Base-by-base conservation (phyloP, 2,113 vertebrate species). In the Vireo altiloquus region DNA sequence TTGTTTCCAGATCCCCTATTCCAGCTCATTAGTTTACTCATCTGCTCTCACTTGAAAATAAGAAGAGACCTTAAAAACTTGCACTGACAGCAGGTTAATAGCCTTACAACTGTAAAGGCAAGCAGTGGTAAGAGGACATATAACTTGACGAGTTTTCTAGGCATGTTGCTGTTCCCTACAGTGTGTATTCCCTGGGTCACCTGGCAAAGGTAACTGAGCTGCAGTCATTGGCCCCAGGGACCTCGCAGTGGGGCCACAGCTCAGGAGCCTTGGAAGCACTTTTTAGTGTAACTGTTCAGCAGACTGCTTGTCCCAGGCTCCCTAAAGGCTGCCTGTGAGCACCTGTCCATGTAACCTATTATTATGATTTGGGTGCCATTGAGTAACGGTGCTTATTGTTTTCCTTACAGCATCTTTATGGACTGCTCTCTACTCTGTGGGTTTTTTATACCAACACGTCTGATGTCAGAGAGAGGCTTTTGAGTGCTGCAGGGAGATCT, bases 21-120 rank as follows among this genome's bases (percentile, higher is more conserved):
- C 61, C 66, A 91, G 37, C 13, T 90, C 25, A 64, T 78, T 11
- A 54, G 24, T 71, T 94, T 77, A 64, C 33, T 69, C 66, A 72
- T 65, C 91, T 95, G 54, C 68, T 95, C 90, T 82, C 53, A 72
- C 74, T 95, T 84, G 57, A 49, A 82, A 65, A 79, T 22, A 28
- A 56, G 68, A 83, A 53, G 18, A 70, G 23, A 87, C 3, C 6
- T 53, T 76, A 50, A 40, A 59, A 61, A 17, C 10, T 11, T 82
- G 33, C 37, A 50, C 9, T 90, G 42, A 66, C 40, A 64, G 57
- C 28, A 42, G 53, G 57, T 76, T 77, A 80, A 84, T 10, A 79
- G 22, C 25, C 42, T 89, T 71, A n/a, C n/a, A 76, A 42, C 24
- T 57, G 27, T 61, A 82, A 72, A 82, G 39, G 21, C 63, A 85